These are phyloP conservation scores for Noctuana brunneofusca DNA, from an alignment of 2,888 invertebrate species.

Conservation along the genomic window DNA sequence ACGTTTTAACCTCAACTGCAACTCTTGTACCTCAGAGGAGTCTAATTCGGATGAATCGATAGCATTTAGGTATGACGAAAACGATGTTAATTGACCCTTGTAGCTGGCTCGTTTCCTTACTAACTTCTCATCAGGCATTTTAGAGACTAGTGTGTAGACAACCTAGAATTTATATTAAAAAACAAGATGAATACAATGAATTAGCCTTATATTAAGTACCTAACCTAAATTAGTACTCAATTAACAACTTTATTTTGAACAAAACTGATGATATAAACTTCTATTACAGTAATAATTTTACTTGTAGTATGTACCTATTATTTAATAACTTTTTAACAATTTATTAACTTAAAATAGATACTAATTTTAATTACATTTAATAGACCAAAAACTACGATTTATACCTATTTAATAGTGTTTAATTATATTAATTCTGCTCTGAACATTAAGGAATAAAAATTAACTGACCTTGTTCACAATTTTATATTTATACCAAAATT, in stretches of 20 bases:
- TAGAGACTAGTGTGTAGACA: not conserved
- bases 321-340: too few species aligned
- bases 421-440: not conserved
- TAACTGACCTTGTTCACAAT: not conserved
- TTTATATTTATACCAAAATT: not conserved
- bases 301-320: too few species aligned
- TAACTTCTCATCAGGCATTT: not conserved
- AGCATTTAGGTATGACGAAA: not conserved
- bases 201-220: not conserved
- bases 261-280: too few species aligned
- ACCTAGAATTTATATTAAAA: not conserved
- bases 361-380: too few species aligned
- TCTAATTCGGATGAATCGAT: not conserved
- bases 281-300: too few species aligned
- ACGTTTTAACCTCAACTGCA: not conserved
- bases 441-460: not conserved
- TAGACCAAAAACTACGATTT: too few species aligned
- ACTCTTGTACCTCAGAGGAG: not conserved
- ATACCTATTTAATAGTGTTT: too few species aligned
- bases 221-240: not conserved
- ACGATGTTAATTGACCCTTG: not conserved
- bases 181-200: not conserved
- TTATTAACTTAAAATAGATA: too few species aligned
- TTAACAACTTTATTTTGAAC: too few species aligned
- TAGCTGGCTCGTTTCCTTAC: not conserved